Conservation (phyloP, 1,140 invertebrate genomes). For the Zaprionus inermis region DNA sequence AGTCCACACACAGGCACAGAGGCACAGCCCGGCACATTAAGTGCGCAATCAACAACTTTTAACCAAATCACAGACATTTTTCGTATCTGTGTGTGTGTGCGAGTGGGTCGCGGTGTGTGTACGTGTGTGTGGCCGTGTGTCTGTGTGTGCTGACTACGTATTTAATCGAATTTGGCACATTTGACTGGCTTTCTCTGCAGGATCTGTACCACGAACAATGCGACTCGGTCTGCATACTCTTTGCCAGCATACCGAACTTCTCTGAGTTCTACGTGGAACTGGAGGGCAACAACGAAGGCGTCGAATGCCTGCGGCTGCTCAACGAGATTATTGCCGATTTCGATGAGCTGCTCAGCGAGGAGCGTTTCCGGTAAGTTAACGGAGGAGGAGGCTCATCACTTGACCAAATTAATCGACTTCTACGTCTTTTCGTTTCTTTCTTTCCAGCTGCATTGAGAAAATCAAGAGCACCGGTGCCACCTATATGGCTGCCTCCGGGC, state of each 20-base stretch:
- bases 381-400: too few relatives aligned
- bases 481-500: constrained; percentile 98
- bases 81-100: neutral
- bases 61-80: constrained; percentile 38
- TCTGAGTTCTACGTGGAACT: constrained; percentile 98
- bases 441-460: constrained; percentile 93
- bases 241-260: constrained; percentile 98
- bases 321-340: constrained; percentile 99
- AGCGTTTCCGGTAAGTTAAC: constrained; percentile 88
- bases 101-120: too few relatives aligned
- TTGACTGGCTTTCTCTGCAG: constrained; percentile 84
- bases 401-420: too few relatives aligned
- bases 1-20: too few relatives aligned
- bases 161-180: constrained; percentile 33
- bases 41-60: constrained; percentile 51
- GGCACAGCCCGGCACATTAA: constrained; percentile 39
- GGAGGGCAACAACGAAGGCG: constrained; percentile 97
- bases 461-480: constrained; percentile 98
- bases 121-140: neutral
- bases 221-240: constrained; percentile 97
- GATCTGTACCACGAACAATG: constrained; percentile 98
- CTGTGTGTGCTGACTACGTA: neutral
- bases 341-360: constrained; percentile 94
- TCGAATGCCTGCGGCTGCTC: constrained; percentile 95
- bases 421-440: neutral